A percentile compares a stretch with the other conserved stretches of the same genome.
phyloP scores from a whole-genome alignment of 2,888 invertebrate genomes.

The Harpagoxenus sublaevis region DNA sequence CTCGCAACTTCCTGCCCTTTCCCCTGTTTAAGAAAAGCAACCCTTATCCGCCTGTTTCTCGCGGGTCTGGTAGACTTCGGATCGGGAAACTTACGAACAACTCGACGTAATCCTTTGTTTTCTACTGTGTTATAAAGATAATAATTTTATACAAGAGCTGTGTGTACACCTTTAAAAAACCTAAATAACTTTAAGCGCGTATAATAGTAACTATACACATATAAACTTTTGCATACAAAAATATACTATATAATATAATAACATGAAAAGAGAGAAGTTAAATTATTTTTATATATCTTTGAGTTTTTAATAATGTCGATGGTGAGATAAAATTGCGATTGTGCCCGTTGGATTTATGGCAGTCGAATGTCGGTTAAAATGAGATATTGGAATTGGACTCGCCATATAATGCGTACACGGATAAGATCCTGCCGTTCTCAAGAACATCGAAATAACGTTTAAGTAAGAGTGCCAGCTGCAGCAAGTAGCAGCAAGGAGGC shows the following conservation, averaged over 20 bases:
- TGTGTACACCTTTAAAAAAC: not conserved
- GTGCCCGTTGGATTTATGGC: constrained; percentile 16
- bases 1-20: constrained; percentile 75
- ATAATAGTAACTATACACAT: not conserved
- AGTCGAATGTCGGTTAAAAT: constrained; percentile 46
- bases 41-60: constrained; percentile 72
- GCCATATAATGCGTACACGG: constrained; percentile 40
- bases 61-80: constrained; percentile 55
- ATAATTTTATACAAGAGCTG: constrained; percentile 1
- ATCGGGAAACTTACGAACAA: constrained; percentile 51
- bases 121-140: not conserved
- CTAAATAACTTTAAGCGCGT: not conserved
- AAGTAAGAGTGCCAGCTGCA: constrained; percentile 60
- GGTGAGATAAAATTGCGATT: constrained; percentile 10
- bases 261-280: not conserved
- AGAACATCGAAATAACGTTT: constrained; percentile 56
- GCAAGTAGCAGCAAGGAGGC: constrained; percentile 50
- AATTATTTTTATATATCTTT: not conserved
- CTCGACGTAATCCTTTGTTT: constrained; percentile 24
- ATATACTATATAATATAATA: not conserved
- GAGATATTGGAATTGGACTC: constrained; percentile 48
- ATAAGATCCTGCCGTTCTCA: constrained; percentile 40
- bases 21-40: constrained; percentile 82
- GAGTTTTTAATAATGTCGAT: not conserved
- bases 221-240: not conserved